Evolutionary conservation across 1,140 invertebrate species (phyloP).

Genomic region (Trinorchestia longiramus): DNA sequence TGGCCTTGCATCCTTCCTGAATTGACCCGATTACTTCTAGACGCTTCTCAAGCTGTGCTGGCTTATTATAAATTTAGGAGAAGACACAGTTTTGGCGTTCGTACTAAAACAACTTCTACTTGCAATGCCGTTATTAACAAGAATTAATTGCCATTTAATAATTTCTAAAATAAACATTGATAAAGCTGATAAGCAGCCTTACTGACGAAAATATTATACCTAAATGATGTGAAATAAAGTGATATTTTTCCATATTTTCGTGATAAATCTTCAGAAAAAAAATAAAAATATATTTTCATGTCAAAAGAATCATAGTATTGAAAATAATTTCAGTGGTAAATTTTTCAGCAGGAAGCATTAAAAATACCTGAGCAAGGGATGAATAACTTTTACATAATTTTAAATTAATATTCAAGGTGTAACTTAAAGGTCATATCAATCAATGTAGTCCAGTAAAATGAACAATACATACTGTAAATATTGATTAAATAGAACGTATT

Average conservation of each 20-base stretch:
- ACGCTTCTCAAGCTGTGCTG: background rate
- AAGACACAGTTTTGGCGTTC: background rate
- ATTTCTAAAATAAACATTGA: too few relatives aligned
- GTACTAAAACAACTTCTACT: background rate
- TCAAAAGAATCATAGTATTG: background rate
- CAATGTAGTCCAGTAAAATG: background rate
- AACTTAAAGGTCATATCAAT: background rate
- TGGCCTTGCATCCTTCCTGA: background rate
- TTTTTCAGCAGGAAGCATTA: background rate
- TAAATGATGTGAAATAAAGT: too few relatives aligned
- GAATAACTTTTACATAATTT: background rate
- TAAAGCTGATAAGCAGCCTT: too few relatives aligned
- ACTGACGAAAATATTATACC: too few relatives aligned
- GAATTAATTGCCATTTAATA: too few relatives aligned
- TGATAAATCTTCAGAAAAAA: background rate
- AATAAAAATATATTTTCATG: background rate
- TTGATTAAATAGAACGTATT: too few relatives aligned
- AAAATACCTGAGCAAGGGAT: background rate
- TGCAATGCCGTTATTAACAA: too few relatives aligned
- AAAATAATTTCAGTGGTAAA: background rate
- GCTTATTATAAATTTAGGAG: background rate
- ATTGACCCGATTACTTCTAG: background rate
- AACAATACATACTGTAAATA: background rate
- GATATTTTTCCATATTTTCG: too few relatives aligned
- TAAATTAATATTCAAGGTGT: background rate